Evolutionary conservation across 2,113 vertebrate genomes (phyloP).

Genomic region (Scortum barcoo): DNA sequence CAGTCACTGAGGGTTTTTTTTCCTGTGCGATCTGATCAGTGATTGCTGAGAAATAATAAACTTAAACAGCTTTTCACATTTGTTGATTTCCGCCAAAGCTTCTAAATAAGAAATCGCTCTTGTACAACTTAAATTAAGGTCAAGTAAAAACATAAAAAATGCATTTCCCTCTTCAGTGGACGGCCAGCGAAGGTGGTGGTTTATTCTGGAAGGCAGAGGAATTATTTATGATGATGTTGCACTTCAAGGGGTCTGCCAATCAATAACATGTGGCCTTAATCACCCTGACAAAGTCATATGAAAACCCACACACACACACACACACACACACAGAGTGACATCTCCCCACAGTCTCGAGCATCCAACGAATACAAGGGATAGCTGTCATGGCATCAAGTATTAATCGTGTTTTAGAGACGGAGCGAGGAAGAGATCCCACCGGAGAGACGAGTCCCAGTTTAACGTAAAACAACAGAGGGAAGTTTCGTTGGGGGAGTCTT

Average conservation of each 20-base stretch:
- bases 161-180: conserved; percentile 70
- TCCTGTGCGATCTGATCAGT: not conserved
- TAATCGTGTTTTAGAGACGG: conserved; percentile 72
- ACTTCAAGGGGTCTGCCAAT: conserved; percentile 72
- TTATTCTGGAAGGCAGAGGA: conserved; percentile 66
- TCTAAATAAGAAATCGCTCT: conserved; percentile 78
- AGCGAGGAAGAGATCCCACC: conserved; percentile 27
- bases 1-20: not conserved
- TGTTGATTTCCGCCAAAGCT: conserved; percentile 72
- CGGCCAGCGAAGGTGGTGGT: conserved; percentile 56
- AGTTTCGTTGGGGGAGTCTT: not conserved
- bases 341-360: conserved; percentile 47
- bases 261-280: conserved; percentile 79
- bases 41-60: accelerated
- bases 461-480: not conserved
- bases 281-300: conserved; percentile 68
- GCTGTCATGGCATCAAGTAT: conserved; percentile 80
- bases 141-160: conserved; percentile 82
- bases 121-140: conserved; percentile 81
- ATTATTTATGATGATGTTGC: conserved; percentile 81
- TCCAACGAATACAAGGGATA: conserved; percentile 47
- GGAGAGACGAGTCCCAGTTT: conserved; percentile 4
- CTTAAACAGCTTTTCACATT: conserved; percentile 65
- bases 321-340: conserved; percentile 35
- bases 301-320: conserved; percentile 38